phyloP scores from a whole-genome alignment of 1,140 invertebrate genomes.

The Drosophila aff. region DNA sequence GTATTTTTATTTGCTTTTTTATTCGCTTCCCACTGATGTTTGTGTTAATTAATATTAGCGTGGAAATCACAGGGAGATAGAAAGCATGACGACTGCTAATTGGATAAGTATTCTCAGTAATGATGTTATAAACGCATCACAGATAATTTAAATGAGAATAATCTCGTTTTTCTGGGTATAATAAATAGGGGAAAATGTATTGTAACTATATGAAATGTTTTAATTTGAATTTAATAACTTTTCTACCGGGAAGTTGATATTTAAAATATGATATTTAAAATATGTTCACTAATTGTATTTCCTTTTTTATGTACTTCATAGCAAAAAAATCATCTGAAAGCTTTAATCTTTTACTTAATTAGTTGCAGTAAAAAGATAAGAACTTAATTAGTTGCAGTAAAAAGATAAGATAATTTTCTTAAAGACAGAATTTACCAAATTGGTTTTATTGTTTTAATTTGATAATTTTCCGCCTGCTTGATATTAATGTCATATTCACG shows the following conservation, averaged over 20 bases:
- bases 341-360: too few species aligned
- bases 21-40: conserved; percentile 4
- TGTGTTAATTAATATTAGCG: conserved; percentile 31
- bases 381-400: too few species aligned
- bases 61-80: background rate
- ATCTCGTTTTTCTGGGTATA: background rate
- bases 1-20: conserved; percentile 14
- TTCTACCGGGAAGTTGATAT: background rate
- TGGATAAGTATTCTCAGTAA: conserved; percentile 30
- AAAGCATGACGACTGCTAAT: conserved; percentile 15
- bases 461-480: background rate
- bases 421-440: background rate
- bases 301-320: too few species aligned
- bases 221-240: background rate
- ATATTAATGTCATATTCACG: background rate
- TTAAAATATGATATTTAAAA: background rate
- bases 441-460: too few species aligned
- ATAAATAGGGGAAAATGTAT: background rate
- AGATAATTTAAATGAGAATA: background rate
- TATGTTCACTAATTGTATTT: background rate
- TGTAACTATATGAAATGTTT: background rate
- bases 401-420: background rate
- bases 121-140: conserved; percentile 7
- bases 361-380: too few species aligned
- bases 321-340: too few species aligned